Conservation (phyloP, 2,797 vertebrate species). For the Anguilla pacifica region DNA sequence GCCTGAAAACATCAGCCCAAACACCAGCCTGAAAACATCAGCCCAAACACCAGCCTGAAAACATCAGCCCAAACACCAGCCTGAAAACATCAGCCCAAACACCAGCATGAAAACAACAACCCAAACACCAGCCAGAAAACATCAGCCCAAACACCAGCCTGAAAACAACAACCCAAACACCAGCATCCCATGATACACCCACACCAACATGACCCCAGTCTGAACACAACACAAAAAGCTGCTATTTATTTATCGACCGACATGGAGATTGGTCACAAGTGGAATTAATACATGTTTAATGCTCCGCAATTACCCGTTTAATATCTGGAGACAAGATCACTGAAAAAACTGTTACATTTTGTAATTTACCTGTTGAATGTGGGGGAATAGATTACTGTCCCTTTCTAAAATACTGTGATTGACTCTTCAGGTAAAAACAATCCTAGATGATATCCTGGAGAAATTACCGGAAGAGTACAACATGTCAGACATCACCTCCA, state of each 20-base stretch:
- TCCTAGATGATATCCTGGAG: conserved; percentile 74
- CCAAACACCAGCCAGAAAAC: neutral
- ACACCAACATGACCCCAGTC: neutral
- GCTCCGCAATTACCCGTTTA: neutral
- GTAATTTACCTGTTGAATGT: neutral
- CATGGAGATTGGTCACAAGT: neutral
- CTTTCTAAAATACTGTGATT: neutral
- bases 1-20: too few species aligned
- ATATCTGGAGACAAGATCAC: neutral
- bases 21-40: neutral
- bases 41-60: neutral
- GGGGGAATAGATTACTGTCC: neutral
- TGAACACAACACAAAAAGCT: neutral
- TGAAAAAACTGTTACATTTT: neutral
- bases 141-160: neutral
- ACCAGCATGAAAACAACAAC: neutral
- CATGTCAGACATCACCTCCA: conserved; percentile 78
- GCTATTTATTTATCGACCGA: neutral
- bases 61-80: neutral
- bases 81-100: neutral
- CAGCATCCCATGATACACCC: neutral
- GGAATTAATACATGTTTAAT: neutral
- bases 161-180: neutral
- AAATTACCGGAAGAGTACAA: conserved; percentile 79
- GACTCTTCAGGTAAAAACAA: conserved; percentile 70